Base-by-base conservation (phyloP, 2,797 vertebrate genomes). In the Simalia tracyae region DNA sequence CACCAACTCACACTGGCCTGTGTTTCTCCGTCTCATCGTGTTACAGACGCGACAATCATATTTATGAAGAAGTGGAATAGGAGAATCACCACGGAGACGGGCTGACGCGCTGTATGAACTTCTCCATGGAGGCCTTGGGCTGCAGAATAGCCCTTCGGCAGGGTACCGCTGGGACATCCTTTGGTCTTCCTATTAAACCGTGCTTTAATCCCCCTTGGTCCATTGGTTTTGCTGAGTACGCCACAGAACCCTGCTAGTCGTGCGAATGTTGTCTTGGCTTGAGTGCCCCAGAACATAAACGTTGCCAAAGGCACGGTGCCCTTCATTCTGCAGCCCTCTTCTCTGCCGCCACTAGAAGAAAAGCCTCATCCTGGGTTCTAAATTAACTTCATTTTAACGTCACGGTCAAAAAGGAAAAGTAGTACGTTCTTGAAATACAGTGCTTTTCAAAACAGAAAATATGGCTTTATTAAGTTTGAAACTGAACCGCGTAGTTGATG, bases 41-140 rank as follows among this genome's bases (percentile, higher is more conserved):
- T 46, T 8, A 46, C 89, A 92, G 92, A 46, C 50, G 2, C 0
- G 89, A 90, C 0, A 46, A 10, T 15, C 92, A 90, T 57, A 31
- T 87, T 64, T 92, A 90, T 8, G 92, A 92, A 24, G 68, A 92
- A 84, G 31, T 87, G 10, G 72, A 88, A 42, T 92, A 61, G 90
- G 31, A 64, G 56, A 17, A 24, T 72, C 12, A 3, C 19, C 11
- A 4, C 2, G 10, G 5, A 28, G 60, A 86, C 10, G 42, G 11
- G 26, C 56, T 19, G 26, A 1, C 19, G 4, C 7, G 68, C 59
- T 12, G 59, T 2, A 4, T 64, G 14, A 88, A 57, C 15, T 87
- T 84, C 54, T 46, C 72, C 15, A 2, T 1, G 0, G 88, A 26
- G 19, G 31, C 50, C 54, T 72, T 66, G 7, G 8, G 6, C 28